phyloP scores from a whole-genome alignment of 2,113 vertebrate genomes.

The Anthoscopus minutus region DNA sequence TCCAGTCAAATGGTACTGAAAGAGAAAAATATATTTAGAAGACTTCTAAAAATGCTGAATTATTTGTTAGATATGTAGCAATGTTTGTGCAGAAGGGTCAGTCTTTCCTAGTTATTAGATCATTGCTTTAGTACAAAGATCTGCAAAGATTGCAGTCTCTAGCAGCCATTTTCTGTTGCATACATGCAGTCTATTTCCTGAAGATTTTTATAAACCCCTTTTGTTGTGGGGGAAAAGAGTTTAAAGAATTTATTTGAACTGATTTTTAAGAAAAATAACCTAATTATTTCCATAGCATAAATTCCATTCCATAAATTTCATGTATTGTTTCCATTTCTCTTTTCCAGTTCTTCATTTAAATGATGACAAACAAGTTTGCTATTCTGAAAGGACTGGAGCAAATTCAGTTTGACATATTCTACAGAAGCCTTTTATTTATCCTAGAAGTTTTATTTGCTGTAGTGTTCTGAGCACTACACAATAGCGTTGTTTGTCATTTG shows the following conservation, averaged over 20 bases:
- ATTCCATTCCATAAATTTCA: neutral
- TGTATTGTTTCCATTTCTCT: neutral
- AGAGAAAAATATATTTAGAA: neutral
- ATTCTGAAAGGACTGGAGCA: neutral
- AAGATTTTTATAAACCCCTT: neutral
- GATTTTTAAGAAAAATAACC: neutral
- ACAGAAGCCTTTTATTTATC: conserved; percentile 22
- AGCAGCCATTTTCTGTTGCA: neutral
- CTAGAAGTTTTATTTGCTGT: neutral
- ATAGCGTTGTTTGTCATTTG: neutral
- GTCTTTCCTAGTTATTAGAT: neutral
- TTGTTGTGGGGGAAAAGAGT: neutral
- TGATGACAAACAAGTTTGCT: neutral
- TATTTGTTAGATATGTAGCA: neutral
- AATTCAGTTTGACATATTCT: neutral
- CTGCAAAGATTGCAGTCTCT: neutral
- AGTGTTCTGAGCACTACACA: neutral
- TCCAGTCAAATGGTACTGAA: neutral
- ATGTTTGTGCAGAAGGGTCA: neutral
- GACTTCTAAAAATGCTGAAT: neutral
- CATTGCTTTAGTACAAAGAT: neutral
- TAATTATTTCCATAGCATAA: neutral
- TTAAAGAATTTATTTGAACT: neutral
- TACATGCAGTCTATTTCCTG: neutral
- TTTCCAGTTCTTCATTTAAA: conserved; percentile 10